Evolutionary conservation across 2,888 invertebrate genomes (phyloP).

Genomic region (Autographa pulchrina): DNA sequence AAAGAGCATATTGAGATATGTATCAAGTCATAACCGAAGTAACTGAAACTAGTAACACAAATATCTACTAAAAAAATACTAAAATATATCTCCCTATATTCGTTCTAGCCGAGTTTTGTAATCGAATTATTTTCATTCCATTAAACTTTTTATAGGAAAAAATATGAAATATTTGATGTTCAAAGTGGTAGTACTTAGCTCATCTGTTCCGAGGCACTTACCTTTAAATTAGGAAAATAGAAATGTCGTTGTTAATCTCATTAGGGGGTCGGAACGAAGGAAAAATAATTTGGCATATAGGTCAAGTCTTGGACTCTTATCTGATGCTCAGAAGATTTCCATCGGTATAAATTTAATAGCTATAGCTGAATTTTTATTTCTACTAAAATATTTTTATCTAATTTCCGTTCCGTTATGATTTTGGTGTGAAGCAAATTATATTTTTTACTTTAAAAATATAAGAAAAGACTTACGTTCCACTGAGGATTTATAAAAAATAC

Average conservation of each 20-base stretch:
- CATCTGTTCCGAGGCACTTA: conserved; percentile 10
- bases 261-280: conserved; percentile 9
- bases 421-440: too few relatives aligned
- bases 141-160: conserved; percentile 24
- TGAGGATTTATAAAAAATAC: too few relatives aligned
- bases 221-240: conserved; percentile 28
- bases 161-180: conserved; percentile 10
- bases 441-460: too few relatives aligned
- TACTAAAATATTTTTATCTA: neutral
- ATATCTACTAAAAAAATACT: neutral
- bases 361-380: neutral
- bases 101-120: neutral
- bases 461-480: too few relatives aligned
- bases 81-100: conserved; percentile 22
- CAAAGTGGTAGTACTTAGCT: neutral
- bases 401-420: too few relatives aligned
- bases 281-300: conserved; percentile 27
- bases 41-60: too few relatives aligned
- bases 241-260: conserved; percentile 36
- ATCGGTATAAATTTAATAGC: neutral
- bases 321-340: neutral
- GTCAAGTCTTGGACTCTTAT: conserved; percentile 1
- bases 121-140: conserved; percentile 10
- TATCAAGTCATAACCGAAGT: too few relatives aligned
- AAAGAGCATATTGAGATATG: too few relatives aligned